phyloP scores from a whole-genome alignment of 2,113 vertebrate genomes.

The Prinia subflava region DNA sequence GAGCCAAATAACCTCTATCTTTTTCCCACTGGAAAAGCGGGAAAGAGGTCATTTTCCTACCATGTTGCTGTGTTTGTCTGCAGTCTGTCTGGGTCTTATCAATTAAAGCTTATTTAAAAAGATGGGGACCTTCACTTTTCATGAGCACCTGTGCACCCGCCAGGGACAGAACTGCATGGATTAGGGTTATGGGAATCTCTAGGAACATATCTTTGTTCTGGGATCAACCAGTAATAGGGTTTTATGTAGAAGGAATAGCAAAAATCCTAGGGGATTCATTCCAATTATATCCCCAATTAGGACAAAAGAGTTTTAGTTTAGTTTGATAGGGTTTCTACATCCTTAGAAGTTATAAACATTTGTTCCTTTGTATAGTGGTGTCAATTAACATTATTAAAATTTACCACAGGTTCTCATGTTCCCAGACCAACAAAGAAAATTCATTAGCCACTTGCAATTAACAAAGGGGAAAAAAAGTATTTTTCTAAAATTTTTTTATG shows the following conservation, averaged over 20 bases:
- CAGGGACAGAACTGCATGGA: slow-evolving; percentile 9
- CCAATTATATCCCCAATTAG: slow-evolving; percentile 43
- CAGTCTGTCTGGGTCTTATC: background rate
- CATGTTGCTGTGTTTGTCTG: background rate
- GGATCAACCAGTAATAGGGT: slow-evolving; percentile 45
- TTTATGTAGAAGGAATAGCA: slow-evolving; percentile 34
- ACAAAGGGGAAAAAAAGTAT: background rate
- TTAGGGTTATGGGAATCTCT: slow-evolving; percentile 50
- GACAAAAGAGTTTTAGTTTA: slow-evolving; percentile 19
- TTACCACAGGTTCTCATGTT: background rate
- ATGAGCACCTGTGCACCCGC: slow-evolving; percentile 58
- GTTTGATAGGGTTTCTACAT: background rate
- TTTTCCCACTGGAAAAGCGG: background rate
- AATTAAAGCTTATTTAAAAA: slow-evolving; percentile 47
- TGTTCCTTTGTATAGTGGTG: background rate
- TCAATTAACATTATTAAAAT: slow-evolving; percentile 18
- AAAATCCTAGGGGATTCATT: slow-evolving; percentile 44
- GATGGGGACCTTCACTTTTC: slow-evolving; percentile 12
- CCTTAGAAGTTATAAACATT: slow-evolving; percentile 1
- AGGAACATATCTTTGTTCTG: slow-evolving; percentile 48
- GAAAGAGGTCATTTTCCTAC: background rate
- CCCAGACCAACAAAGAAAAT: background rate
- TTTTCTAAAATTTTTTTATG: background rate
- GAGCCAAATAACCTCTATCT: background rate
- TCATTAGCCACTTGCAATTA: background rate